A percentile compares a stretch with the other conserved stretches of the same genome.
These are phyloP conservation scores for Orientallactaga bullata DNA, from an alignment of 2,113 vertebrate genomes.

Conservation along the genomic window DNA sequence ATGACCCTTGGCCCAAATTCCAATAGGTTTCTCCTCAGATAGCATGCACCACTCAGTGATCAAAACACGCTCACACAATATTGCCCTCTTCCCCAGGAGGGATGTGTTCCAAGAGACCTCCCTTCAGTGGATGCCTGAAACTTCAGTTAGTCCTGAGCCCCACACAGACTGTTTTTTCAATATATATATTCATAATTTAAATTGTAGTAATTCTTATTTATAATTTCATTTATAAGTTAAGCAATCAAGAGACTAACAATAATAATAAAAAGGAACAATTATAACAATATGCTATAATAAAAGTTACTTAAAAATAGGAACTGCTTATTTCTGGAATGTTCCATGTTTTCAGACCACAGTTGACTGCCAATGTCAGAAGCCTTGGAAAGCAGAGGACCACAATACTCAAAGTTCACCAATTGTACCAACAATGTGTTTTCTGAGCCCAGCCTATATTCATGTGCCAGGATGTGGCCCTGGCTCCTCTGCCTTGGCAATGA, in stretches of 20 bases:
- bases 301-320: not conserved
- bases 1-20: not conserved
- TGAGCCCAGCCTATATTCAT: not conserved
- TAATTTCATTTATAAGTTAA: not conserved
- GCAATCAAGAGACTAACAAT: not conserved
- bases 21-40: not conserved
- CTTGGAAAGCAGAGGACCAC: not conserved
- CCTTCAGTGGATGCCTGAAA: not conserved
- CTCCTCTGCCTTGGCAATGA: not conserved
- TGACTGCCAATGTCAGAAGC: not conserved
- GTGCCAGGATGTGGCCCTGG: not conserved
- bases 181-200: not conserved
- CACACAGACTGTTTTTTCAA: not conserved
- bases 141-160: not conserved
- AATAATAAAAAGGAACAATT: not conserved
- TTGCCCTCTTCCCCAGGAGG: not conserved
- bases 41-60: not conserved
- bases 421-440: not conserved
- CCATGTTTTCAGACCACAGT: not conserved
- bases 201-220: not conserved
- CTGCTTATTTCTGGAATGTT: constrained; percentile 1
- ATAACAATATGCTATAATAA: not conserved
- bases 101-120: not conserved
- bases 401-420: not conserved
- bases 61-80: too few species aligned